These are phyloP conservation scores for Strigamia maritima DNA, from an alignment of 2,888 invertebrate species.

Conservation along the genomic window DNA sequence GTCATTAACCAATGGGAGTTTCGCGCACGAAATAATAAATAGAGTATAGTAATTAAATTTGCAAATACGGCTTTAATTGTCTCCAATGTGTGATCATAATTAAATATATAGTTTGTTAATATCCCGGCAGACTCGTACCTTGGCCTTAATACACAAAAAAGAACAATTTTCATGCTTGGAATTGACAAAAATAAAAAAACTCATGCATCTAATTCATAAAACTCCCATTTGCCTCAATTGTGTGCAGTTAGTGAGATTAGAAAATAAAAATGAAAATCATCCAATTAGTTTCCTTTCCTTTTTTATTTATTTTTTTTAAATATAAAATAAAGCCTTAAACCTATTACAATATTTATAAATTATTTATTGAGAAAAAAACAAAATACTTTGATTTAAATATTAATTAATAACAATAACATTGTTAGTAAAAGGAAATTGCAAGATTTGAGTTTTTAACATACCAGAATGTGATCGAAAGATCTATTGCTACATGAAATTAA, in stretches of 20 bases:
- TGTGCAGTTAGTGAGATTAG: neutral
- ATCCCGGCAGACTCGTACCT: neutral
- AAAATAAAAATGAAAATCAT: neutral
- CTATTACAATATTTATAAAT: too few relatives aligned
- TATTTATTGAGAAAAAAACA: neutral
- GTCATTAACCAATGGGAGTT: too few relatives aligned
- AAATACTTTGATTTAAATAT: neutral
- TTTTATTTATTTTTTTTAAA: neutral
- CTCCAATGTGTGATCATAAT: neutral
- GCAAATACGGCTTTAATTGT: neutral
- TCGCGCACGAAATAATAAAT: too few relatives aligned
- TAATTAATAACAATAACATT: neutral
- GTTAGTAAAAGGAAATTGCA: conserved; percentile 11
- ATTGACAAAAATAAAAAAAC: neutral
- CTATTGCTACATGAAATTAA: conserved; percentile 38
- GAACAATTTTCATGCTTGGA: neutral
- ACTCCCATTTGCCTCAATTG: neutral
- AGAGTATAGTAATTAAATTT: neutral
- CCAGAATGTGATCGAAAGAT: neutral
- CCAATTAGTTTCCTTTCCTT: neutral
- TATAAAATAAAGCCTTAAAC: too few relatives aligned
- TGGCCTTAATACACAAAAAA: neutral
- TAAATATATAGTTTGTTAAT: neutral
- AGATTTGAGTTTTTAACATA: conserved; percentile 20
- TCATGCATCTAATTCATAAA: neutral